These are phyloP conservation scores for Drosophila lutescens DNA, from an alignment of 2,888 invertebrate species.

Conservation along the genomic window DNA sequence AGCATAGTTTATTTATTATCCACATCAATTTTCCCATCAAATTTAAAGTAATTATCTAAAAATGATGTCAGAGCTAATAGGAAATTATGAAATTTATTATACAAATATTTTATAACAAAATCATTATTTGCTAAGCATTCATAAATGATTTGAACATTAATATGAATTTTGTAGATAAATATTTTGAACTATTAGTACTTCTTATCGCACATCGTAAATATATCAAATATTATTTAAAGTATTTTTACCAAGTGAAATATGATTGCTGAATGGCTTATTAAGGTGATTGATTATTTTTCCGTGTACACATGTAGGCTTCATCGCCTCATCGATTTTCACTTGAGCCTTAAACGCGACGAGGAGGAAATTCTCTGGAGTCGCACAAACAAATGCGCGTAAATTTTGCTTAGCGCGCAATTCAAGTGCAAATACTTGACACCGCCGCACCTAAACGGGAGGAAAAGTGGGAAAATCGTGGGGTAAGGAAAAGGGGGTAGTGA, in stretches of 20 bases:
- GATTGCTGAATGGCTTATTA: background rate
- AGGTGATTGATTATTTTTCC: conserved; percentile 24
- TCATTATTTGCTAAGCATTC: too few species aligned
- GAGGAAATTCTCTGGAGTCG: conserved; percentile 66
- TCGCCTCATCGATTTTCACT: conserved; percentile 73
- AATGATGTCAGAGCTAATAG: too few species aligned
- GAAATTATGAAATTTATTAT: too few species aligned
- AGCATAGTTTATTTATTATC: too few species aligned
- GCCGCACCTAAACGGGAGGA: conserved; percentile 61
- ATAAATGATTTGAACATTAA: too few species aligned
- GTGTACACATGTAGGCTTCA: conserved; percentile 32
- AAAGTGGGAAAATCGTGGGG: conserved; percentile 1
- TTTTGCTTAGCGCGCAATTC: conserved; percentile 77
- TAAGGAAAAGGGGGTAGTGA: conserved; percentile 8
- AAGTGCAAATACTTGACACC: conserved; percentile 77
- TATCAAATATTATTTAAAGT: background rate
- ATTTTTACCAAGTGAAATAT: background rate
- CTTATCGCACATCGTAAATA: background rate
- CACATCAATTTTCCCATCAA: too few species aligned
- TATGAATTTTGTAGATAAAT: background rate
- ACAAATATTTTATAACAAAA: conserved; percentile 3
- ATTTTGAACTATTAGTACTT: background rate
- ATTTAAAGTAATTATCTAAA: too few species aligned
- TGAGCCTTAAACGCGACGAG: conserved; percentile 56
- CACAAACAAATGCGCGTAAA: conserved; percentile 80